Conservation (phyloP, 2,113 vertebrate species). For the Gracilinanus agilis region DNA sequence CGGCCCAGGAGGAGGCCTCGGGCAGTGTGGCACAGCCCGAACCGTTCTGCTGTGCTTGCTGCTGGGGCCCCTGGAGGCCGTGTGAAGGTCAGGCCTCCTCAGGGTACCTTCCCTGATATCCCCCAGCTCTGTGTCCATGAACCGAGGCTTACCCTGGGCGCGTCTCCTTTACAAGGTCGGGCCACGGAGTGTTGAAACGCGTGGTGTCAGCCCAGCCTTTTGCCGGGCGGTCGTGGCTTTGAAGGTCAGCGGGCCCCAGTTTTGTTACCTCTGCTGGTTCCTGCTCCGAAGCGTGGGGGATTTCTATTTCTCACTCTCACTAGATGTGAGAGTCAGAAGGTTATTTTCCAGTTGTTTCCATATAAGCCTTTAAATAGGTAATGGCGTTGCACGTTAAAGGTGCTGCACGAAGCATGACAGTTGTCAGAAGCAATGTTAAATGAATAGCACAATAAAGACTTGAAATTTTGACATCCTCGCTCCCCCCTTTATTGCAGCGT, state of each 20-base stretch:
- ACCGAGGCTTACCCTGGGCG: not conserved
- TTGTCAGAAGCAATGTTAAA: not conserved
- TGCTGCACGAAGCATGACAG: not conserved
- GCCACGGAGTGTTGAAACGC: not conserved
- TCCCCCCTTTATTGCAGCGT: too few relatives aligned
- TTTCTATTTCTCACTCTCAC: rapidly evolving
- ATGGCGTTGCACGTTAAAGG: not conserved
- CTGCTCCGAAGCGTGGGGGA: not conserved
- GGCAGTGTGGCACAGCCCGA: not conserved
- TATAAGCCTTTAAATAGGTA: not conserved
- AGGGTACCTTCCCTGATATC: rapidly evolving
- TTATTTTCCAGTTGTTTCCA: too few relatives aligned
- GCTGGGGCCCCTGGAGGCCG: constrained; percentile 59
- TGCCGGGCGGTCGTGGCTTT: not conserved
- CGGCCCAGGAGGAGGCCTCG: rapidly evolving
- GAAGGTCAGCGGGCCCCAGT: constrained; percentile 63
- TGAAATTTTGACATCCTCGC: not conserved
- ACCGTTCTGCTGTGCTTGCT: not conserved
- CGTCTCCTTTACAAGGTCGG: constrained; percentile 32
- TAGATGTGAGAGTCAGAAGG: too few relatives aligned
- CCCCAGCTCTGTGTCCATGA: rapidly evolving
- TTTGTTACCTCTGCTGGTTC: not conserved
- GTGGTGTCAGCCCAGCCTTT: constrained; percentile 24
- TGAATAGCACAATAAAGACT: not conserved
- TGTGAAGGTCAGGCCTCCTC: constrained; percentile 53